Conservation (phyloP, 2,888 invertebrate genomes). For the Patella ulyssiponensis region DNA sequence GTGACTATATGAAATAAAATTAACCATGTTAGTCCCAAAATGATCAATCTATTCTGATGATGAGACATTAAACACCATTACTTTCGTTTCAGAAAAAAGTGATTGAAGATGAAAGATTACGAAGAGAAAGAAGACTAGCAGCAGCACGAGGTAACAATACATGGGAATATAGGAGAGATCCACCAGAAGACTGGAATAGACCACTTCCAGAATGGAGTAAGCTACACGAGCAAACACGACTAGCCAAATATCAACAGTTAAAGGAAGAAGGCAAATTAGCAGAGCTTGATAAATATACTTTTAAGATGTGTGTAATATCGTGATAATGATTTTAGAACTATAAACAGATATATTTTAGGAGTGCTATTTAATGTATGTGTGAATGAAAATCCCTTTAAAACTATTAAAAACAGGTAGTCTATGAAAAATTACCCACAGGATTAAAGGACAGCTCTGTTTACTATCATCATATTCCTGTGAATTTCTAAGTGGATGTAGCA, state of each 20-base stretch:
- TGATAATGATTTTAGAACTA: constrained; percentile 6
- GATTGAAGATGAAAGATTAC: constrained; percentile 81
- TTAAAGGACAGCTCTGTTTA: too few relatives aligned
- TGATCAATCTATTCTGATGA: too few relatives aligned
- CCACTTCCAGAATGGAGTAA: constrained; percentile 80
- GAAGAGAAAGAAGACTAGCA: constrained; percentile 78
- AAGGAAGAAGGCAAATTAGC: constrained; percentile 18
- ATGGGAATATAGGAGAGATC: constrained; percentile 83
- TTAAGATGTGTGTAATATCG: constrained; percentile 25
- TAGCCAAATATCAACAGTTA: constrained; percentile 17
- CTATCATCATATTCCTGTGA: too few relatives aligned
- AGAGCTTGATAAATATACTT: neutral
- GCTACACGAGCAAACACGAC: constrained; percentile 13
- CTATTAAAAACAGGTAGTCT: too few relatives aligned
- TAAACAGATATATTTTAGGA: neutral
- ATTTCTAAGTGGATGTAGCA: too few relatives aligned
- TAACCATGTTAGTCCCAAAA: too few relatives aligned
- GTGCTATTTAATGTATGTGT: too few relatives aligned
- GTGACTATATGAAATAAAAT: too few relatives aligned
- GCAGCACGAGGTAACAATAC: constrained; percentile 83
- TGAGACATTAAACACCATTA: neutral
- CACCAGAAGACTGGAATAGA: constrained; percentile 86
- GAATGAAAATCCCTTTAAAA: too few relatives aligned
- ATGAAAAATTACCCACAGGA: too few relatives aligned
- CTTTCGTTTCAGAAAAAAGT: constrained; percentile 70